Conservation (phyloP, 2,888 invertebrate genomes). For the Pycnomerus fuliginosus region DNA sequence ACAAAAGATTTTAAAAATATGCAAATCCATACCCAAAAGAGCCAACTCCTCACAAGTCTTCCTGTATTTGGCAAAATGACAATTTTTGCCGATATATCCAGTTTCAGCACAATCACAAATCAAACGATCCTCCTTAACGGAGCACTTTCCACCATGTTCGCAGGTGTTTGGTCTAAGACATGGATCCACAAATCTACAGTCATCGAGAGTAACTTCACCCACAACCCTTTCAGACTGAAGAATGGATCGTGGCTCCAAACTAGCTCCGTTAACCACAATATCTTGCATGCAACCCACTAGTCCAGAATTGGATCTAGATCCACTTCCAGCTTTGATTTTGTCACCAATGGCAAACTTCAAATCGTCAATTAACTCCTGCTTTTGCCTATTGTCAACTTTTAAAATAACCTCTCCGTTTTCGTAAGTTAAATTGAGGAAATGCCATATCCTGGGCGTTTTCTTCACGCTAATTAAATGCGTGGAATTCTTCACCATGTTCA, state of each 20-base stretch:
- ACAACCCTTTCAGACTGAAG: conserved; percentile 81
- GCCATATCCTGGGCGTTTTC: conserved; percentile 80
- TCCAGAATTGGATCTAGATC: conserved; percentile 72
- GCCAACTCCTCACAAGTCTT: conserved; percentile 92
- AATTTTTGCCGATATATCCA: conserved; percentile 90
- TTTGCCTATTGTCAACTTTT: conserved; percentile 73
- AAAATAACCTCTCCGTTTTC: conserved; percentile 71
- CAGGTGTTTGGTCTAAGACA: conserved; percentile 88
- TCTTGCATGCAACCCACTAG: conserved; percentile 91
- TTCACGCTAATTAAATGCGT: conserved; percentile 79
- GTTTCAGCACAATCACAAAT: conserved; percentile 89
- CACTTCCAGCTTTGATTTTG: conserved; percentile 69
- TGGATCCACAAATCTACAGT: conserved; percentile 87
- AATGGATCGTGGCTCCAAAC: conserved; percentile 75
- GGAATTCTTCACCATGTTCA: conserved; percentile 72
- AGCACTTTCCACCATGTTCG: conserved; percentile 89
- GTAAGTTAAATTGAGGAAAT: conserved; percentile 77
- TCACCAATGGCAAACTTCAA: conserved; percentile 51
- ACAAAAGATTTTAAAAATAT: no score
- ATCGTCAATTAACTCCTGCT: conserved; percentile 56
- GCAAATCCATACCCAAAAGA: conserved; percentile 61
- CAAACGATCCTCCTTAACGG: conserved; percentile 82
- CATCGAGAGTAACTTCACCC: conserved; percentile 86
- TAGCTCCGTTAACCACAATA: conserved; percentile 77
- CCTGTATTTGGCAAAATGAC: conserved; percentile 89